Evolutionary conservation across 2,888 invertebrate species (phyloP).

Genomic region (Caenorhabditis sp.): DNA sequence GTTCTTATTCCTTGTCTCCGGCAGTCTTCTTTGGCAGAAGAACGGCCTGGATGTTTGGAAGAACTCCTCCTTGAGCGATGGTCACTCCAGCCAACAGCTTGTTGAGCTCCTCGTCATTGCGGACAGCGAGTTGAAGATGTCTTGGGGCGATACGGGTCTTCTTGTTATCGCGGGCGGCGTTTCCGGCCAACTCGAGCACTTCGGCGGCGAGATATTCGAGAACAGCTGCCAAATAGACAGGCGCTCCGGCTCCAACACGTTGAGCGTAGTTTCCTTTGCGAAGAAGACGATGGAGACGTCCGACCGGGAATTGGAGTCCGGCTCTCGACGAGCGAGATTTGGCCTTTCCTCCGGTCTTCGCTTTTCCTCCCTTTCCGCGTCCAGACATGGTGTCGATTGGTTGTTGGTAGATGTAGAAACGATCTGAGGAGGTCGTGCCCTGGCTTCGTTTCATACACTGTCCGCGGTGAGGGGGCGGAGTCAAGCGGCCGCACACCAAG

Average conservation of each 20-base stretch:
- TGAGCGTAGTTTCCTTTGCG: conserved; percentile 77
- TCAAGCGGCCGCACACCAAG: too few relatives aligned
- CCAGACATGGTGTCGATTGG: conserved; percentile 87
- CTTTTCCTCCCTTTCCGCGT: conserved; percentile 83
- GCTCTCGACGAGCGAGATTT: conserved; percentile 77
- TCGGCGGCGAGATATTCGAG: conserved; percentile 76
- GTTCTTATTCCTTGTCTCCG: conserved; percentile 65
- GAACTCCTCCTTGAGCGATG: conserved; percentile 89
- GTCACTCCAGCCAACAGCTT: conserved; percentile 83
- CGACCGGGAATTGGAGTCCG: conserved; percentile 78
- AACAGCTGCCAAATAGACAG: conserved; percentile 76
- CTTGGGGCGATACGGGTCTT: conserved; percentile 80
- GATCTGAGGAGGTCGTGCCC: too few relatives aligned
- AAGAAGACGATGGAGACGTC: too few relatives aligned
- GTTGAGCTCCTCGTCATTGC: conserved; percentile 73
- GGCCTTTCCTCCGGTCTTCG: conserved; percentile 69
- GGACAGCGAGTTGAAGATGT: conserved; percentile 75
- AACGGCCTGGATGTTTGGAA: conserved; percentile 80
- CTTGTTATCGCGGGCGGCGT: conserved; percentile 81
- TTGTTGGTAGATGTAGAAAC: too few relatives aligned
- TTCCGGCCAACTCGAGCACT: conserved; percentile 67
- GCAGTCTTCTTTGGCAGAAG: conserved; percentile 78
- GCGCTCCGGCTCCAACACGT: conserved; percentile 76
- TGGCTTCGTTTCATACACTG: too few relatives aligned
- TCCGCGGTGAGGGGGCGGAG: too few relatives aligned